Conservation (phyloP, 2,888 invertebrate species). For the Metellina segmentata region DNA sequence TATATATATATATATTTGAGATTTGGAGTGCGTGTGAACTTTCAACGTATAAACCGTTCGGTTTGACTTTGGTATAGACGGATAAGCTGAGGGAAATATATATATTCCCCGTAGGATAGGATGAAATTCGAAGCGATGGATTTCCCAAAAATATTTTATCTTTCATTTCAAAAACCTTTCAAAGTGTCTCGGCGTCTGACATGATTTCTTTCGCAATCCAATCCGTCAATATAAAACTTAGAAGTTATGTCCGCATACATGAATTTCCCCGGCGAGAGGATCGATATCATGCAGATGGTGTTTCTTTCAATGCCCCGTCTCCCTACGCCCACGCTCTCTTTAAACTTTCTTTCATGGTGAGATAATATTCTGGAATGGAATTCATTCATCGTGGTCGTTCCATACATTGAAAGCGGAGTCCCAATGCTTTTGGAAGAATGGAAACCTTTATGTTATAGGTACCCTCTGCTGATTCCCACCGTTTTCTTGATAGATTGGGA, state of each 20-base stretch:
- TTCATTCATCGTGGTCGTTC: too few species aligned
- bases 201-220: conserved; percentile 23
- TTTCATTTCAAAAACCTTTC: conserved; percentile 39
- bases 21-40: too few species aligned
- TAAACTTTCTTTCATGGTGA: neutral
- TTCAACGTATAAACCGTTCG: too few species aligned
- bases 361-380: too few species aligned
- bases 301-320: neutral
- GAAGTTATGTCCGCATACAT: neutral
- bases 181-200: conserved; percentile 27
- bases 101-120: neutral
- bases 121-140: neutral
- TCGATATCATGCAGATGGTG: conserved; percentile 7
- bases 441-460: too few species aligned
- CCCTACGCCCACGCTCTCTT: neutral
- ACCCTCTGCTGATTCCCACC: too few species aligned
- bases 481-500: too few species aligned
- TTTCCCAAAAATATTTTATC: conserved; percentile 27
- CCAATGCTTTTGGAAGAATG: too few species aligned
- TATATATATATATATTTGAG: too few species aligned
- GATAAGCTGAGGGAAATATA: neutral
- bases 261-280: neutral
- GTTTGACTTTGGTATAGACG: too few species aligned
- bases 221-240: conserved; percentile 8
- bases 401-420: too few species aligned